These are phyloP conservation scores for Stegodyphus dumicola DNA, from an alignment of 1,140 invertebrate genomes.

Conservation along the genomic window DNA sequence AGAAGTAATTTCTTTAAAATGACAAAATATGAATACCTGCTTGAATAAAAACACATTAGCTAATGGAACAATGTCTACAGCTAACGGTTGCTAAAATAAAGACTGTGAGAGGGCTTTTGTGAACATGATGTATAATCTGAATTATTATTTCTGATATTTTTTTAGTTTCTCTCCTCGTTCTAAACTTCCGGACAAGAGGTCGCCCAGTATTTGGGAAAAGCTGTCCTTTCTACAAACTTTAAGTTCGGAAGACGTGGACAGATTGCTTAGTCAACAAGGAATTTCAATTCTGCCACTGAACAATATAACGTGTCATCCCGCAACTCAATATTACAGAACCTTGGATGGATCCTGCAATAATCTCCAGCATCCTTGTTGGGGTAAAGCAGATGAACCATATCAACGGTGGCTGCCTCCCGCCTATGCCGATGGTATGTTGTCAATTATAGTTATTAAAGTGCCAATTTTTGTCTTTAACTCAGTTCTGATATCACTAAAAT, in stretches of 20 bases:
- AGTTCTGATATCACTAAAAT: no score
- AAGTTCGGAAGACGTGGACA: not conserved
- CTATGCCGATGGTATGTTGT: constrained; percentile 74
- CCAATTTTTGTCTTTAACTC: no score
- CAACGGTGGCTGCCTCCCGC: constrained; percentile 74
- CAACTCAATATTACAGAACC: constrained; percentile 71
- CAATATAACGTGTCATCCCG: not conserved
- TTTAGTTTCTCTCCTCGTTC: constrained; percentile 28
- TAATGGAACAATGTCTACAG: no score
- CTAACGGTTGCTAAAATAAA: no score
- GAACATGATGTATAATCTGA: no score
- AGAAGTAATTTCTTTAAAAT: no score
- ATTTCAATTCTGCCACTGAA: not conserved
- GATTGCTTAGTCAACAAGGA: not conserved
- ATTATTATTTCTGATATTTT: not conserved
- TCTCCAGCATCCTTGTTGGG: constrained; percentile 71
- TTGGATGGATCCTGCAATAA: constrained; percentile 83
- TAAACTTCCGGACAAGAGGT: not conserved
- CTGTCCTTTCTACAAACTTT: not conserved
- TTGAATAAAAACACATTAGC: no score
- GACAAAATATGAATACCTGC: no score
- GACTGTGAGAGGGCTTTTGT: no score
- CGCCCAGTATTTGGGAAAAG: not conserved
- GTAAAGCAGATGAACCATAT: constrained; percentile 68
- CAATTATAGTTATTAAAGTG: no score